phyloP scores from a whole-genome alignment of 2,113 vertebrate genomes.

The Hemichromis elongatus region DNA sequence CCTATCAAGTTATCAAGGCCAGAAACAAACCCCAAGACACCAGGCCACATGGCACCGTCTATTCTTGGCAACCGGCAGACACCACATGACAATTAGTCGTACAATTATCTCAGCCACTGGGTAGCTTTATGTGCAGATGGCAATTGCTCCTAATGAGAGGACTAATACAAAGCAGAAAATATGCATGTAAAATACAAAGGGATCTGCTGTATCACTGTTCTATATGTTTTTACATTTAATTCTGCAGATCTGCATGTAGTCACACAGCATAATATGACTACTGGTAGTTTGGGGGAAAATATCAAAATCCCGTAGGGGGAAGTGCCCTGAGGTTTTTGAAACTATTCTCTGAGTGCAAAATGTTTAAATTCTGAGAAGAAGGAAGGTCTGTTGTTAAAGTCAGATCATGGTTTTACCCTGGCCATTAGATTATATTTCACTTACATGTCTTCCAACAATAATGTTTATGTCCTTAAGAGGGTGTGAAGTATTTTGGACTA shows the following conservation, averaged over 20 bases:
- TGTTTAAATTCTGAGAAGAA: slow-evolving; percentile 13
- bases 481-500: slow-evolving; percentile 49
- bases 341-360: slow-evolving; percentile 1
- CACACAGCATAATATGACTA: background rate
- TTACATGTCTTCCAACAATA: slow-evolving; percentile 54
- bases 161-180: background rate
- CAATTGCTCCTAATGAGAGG: slow-evolving; percentile 36
- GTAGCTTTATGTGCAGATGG: slow-evolving; percentile 44
- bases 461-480: slow-evolving; percentile 61
- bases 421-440: slow-evolving; percentile 49
- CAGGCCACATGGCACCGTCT: slow-evolving; percentile 48
- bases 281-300: slow-evolving; percentile 1
- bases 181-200: background rate
- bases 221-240: background rate
- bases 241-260: background rate
- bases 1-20: slow-evolving; percentile 48
- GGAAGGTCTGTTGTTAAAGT: slow-evolving; percentile 39
- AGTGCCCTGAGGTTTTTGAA: slow-evolving; percentile 39
- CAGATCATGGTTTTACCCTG: slow-evolving; percentile 50
- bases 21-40: slow-evolving; percentile 53
- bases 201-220: background rate
- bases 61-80: slow-evolving; percentile 52
- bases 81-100: slow-evolving; percentile 58
- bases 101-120: slow-evolving; percentile 55
- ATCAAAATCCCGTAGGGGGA: slow-evolving; percentile 19